Evolutionary conservation across 2,113 vertebrate species (phyloP).

Genomic region (Colinus virginianus): DNA sequence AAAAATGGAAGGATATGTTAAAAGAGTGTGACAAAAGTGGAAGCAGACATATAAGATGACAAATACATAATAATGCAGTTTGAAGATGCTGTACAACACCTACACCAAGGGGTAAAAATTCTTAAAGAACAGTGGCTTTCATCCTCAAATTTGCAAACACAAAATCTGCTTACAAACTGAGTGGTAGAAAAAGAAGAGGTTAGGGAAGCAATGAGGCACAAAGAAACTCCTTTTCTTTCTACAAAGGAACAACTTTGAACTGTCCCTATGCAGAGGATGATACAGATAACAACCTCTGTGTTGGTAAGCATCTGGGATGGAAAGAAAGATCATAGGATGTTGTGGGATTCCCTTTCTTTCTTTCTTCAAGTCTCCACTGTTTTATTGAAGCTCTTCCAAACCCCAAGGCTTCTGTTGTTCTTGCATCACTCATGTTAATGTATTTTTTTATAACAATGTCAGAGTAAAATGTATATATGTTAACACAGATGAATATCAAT

Average conservation of each 20-base stretch:
- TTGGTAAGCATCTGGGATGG: slow-evolving; percentile 50
- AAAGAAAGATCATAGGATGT: slow-evolving; percentile 59
- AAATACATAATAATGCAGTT: not conserved
- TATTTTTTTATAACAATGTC: not conserved
- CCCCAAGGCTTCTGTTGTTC: slow-evolving; percentile 45
- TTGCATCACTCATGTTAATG: slow-evolving; percentile 29
- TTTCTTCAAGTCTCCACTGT: slow-evolving; percentile 13
- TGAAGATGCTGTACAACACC: not conserved
- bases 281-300: slow-evolving; percentile 35
- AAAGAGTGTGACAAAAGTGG: not conserved
- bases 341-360: slow-evolving; percentile 61
- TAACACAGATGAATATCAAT: slow-evolving; percentile 18
- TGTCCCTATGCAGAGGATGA: slow-evolving; percentile 28
- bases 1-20: not conserved
- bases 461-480: slow-evolving; percentile 20
- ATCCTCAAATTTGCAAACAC: not conserved
- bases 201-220: not conserved
- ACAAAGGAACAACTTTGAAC: slow-evolving; percentile 26
- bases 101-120: rapidly evolving
- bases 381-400: slow-evolving; percentile 66
- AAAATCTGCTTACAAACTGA: not conserved
- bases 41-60: not conserved
- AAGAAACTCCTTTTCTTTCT: not conserved
- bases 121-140: not conserved
- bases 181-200: not conserved